Evolutionary conservation across 1,140 invertebrate species (phyloP).

Genomic region (Ceratitis capitata): DNA sequence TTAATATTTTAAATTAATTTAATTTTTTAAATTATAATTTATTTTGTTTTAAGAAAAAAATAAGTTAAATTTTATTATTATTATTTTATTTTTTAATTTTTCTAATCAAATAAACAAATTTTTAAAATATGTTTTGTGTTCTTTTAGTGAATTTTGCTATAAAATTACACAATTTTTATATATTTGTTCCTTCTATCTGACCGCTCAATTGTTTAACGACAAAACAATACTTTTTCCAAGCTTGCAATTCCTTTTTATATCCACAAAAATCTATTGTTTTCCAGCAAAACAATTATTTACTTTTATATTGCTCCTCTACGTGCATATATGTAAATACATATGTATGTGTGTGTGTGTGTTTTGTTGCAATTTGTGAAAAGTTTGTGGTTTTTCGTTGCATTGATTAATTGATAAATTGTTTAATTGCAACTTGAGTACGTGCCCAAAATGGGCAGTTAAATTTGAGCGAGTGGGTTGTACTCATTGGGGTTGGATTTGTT

Average conservation of each 20-base stretch:
- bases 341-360: background rate
- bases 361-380: background rate
- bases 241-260: slow-evolving; percentile 32
- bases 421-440: background rate
- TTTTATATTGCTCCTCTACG: background rate
- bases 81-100: background rate
- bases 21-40: background rate
- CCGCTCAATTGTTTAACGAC: background rate
- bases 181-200: background rate
- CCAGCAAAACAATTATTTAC: background rate
- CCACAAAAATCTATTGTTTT: background rate
- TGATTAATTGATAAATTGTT: background rate
- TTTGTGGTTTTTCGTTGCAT: slow-evolving; percentile 10
- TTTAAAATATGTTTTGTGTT: background rate
- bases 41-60: too few species aligned
- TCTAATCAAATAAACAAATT: background rate
- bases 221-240: background rate
- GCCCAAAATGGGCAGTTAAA: background rate
- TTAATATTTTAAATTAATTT: background rate
- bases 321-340: too few species aligned
- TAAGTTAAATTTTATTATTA: background rate
- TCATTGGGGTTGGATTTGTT: background rate
- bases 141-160: background rate
- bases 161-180: background rate
- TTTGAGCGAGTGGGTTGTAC: background rate